Conservation (phyloP, 2,888 invertebrate species). For the Exephanes ischioxanthus region DNA sequence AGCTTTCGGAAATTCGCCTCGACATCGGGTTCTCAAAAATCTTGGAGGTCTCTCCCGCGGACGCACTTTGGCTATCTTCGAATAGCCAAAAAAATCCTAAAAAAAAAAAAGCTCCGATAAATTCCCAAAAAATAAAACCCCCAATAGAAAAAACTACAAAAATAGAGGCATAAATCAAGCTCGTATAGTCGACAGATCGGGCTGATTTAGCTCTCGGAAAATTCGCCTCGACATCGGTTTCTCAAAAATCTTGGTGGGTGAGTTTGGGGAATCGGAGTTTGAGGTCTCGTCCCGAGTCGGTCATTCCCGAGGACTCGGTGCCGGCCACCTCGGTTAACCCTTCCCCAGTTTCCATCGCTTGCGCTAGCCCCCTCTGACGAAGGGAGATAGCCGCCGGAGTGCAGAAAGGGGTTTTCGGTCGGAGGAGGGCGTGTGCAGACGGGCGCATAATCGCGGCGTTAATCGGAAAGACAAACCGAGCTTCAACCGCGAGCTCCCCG, state of each 20-base stretch:
- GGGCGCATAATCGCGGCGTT: slow-evolving; percentile 70
- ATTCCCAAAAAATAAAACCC: too few species aligned
- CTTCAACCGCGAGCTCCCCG: slow-evolving; percentile 33
- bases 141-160: too few species aligned
- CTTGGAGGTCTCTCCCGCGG: too few species aligned
- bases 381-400: slow-evolving; percentile 1
- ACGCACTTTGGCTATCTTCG: too few species aligned
- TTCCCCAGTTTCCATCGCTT: slow-evolving; percentile 48
- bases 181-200: background rate
- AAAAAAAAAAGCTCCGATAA: too few species aligned
- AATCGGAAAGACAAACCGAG: slow-evolving; percentile 72
- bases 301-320: slow-evolving; percentile 19
- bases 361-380: slow-evolving; percentile 20
- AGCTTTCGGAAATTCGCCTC: too few species aligned
- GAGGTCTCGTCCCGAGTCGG: slow-evolving; percentile 1
- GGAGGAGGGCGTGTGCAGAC: slow-evolving; percentile 69
- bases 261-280: background rate
- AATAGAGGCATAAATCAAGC: too few species aligned
- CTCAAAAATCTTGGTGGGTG: background rate
- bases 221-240: background rate
- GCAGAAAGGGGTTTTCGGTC: slow-evolving; percentile 34
- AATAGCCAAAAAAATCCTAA: too few species aligned
- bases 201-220: background rate
- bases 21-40: too few species aligned
- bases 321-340: slow-evolving; percentile 59